Evolutionary conservation across 2,888 invertebrate genomes (phyloP), one percentile per base, ranked within the genome.

Genomic region (Aplocera efformata): DNA sequence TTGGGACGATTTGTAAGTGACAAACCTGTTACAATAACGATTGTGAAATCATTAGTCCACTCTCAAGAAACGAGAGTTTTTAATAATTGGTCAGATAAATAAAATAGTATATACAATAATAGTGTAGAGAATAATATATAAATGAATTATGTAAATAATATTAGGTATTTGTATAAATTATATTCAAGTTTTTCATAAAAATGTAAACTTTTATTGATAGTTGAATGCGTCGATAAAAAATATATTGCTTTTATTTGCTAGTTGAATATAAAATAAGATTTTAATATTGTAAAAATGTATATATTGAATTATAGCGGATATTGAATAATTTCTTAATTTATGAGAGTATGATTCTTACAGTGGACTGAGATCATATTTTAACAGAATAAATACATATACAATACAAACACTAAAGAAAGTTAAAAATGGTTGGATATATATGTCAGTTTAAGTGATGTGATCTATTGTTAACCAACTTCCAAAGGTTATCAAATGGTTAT

Each of bases 241-340:
- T 33, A 45, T 46, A 46, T 36, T 32, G 48, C 43, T 52, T 39
- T 50, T 50, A 53, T 55, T 52, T 53, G 41, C 42, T 57, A 62
- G 54, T 49, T 50, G 45, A 53, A 50, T 41, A 50, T 46, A 45
- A n/a, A n/a, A 48, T 31, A 44, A 56, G 31, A 29, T 47, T 48
- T 44, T 51, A 49, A 32, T 52, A 49, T 38, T 56, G 55, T 56
- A 56, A 47, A 55, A 56, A 48, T 60, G 58, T 63, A 64, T 45
- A 62, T 59, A 55, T 3, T 32, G 24, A 27, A 35, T 25, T 33
- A 40, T 34, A 37, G 28, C 21, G 33, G 25, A 32, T 32, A 30
- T 32, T 29, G 36, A 25, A 8, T 24, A 32, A 10, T 21, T 33
- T 56, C 50, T 48, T 42, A 47, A 50, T 34, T 13, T 22, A 48